A percentile compares a stretch with the other conserved stretches of the same genome.
Conservation (phyloP, 1,140 invertebrate genomes). For the Procambarus clarkii region DNA sequence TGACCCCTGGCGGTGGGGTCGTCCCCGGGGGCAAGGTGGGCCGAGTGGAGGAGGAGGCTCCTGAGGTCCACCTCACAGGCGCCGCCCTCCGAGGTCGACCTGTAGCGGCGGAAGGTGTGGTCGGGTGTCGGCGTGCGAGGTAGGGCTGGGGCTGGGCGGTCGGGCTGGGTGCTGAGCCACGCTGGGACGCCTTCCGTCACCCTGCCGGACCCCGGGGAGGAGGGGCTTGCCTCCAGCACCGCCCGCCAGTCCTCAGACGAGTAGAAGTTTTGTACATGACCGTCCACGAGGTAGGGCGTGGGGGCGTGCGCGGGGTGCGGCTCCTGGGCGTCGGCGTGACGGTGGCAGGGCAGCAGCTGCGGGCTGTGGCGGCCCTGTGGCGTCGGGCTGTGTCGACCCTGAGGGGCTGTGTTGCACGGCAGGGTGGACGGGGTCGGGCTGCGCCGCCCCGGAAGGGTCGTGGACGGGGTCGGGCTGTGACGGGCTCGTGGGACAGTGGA, state of each 20-base stretch:
- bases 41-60: not conserved
- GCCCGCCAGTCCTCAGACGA: conserved; percentile 53
- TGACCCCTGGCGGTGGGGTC: not conserved
- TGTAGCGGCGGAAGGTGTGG: not conserved
- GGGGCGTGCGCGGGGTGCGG: conserved; percentile 21
- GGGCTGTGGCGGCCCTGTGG: not conserved
- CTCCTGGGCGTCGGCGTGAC: not conserved
- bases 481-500: not conserved
- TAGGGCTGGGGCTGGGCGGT: conserved; percentile 8
- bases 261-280: conserved; percentile 49
- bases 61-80: not conserved
- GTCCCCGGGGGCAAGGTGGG: not conserved
- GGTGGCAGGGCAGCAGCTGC: conserved; percentile 26
- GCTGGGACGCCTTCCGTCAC: not conserved
- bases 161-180: conserved; percentile 15
- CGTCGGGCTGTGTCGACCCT: not conserved
- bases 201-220: not conserved
- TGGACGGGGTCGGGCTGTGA: not conserved
- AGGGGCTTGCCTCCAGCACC: not conserved
- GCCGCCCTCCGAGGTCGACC: not conserved
- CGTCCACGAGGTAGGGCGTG: conserved; percentile 41
- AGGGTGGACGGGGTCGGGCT: conserved; percentile 5
- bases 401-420: not conserved
- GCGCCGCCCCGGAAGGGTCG: conserved; percentile 11
- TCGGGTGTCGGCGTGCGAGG: not conserved